phyloP scores from a whole-genome alignment of 92 coral and sea anemone genomes.

The Muricea muricata region DNA sequence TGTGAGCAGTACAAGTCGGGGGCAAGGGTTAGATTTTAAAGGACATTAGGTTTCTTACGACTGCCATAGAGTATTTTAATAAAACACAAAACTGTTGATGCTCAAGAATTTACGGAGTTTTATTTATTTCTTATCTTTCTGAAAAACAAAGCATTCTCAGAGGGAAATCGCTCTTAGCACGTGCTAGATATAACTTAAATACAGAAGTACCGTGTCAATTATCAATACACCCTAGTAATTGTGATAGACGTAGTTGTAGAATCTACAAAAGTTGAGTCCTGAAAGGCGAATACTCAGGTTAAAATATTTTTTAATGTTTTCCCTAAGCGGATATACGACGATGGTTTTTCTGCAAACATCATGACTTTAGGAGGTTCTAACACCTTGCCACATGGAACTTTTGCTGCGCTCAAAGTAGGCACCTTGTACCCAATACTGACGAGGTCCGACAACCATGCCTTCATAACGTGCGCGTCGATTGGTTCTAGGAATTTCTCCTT shows the following conservation, averaged over 20 bases:
- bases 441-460: constrained; percentile 93
- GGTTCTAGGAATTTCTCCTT: constrained; percentile 73
- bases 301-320: constrained; percentile 30
- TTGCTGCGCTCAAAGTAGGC: constrained; percentile 59
- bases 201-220: too few species aligned
- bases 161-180: too few species aligned
- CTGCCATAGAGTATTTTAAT: too few species aligned
- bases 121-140: too few species aligned
- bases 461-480: constrained; percentile 78
- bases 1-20: too few species aligned
- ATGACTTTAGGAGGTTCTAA: constrained; percentile 34
- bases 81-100: too few species aligned
- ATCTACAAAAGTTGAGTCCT: not conserved
- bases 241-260: too few species aligned
- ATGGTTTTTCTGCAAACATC: constrained; percentile 72
- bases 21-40: too few species aligned
- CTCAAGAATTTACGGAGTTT: too few species aligned
- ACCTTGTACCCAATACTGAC: constrained; percentile 81
- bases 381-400: constrained; percentile 65
- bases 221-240: not conserved
- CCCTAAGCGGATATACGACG: constrained; percentile 79
- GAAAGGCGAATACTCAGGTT: not conserved
- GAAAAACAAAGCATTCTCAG: too few species aligned
- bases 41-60: too few species aligned
- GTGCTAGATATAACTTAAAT: too few species aligned